Conservation (phyloP, 1,140 invertebrate species). For the Drosophila sucinea region DNA sequence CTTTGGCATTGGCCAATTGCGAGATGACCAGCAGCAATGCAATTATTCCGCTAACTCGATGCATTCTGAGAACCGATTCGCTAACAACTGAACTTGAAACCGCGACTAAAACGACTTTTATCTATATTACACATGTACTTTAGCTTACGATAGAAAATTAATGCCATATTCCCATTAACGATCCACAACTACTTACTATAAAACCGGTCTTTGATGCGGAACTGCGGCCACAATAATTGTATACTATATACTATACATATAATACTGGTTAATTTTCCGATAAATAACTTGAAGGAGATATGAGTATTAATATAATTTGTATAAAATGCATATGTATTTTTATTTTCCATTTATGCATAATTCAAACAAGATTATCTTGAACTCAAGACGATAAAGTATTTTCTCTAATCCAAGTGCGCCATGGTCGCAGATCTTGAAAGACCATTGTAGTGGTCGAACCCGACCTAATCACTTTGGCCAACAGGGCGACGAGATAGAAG, state of each 20-base stretch:
- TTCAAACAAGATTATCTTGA: neutral
- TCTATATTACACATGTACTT: neutral
- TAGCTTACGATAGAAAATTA: neutral
- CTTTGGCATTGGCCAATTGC: conserved; percentile 15
- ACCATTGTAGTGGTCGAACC: conserved; percentile 25
- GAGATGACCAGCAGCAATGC: conserved; percentile 22
- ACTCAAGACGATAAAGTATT: conserved; percentile 18
- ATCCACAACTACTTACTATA: neutral
- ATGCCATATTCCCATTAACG: too few species aligned
- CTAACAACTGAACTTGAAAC: conserved; percentile 45
- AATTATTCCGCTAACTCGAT: conserved; percentile 31
- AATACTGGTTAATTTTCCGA: neutral
- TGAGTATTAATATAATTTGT: conserved; percentile 1
- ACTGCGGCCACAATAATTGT: conserved; percentile 11
- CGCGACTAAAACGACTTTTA: conserved; percentile 14
- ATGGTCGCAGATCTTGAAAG: conserved; percentile 55
- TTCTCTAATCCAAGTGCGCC: conserved; percentile 48
- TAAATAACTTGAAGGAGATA: neutral
- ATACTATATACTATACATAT: conserved; percentile 26
- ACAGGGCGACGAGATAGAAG: conserved; percentile 55
- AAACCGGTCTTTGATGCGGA: conserved; percentile 50
- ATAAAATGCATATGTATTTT: conserved; percentile 8
- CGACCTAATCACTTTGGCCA: conserved; percentile 18
- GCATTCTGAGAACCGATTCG: conserved; percentile 43
- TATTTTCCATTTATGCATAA: conserved; percentile 24